Conservation (phyloP, 2,888 invertebrate species). For the Synanthedon vespiformis region DNA sequence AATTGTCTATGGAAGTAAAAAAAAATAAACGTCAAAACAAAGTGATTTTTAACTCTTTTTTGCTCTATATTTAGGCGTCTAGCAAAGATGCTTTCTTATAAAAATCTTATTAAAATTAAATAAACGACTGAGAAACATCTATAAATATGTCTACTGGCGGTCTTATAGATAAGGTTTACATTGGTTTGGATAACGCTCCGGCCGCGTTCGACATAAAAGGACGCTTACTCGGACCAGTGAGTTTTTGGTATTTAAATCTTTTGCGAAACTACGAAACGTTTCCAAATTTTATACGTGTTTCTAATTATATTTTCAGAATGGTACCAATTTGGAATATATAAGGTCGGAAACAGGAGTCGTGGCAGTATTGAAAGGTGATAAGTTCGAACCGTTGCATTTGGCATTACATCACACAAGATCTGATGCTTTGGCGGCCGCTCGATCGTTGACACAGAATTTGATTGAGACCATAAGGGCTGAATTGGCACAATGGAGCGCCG, state of each 20-base stretch:
- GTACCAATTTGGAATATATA: constrained; percentile 81
- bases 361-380: constrained; percentile 77
- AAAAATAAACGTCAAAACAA: no score
- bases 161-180: constrained; percentile 77
- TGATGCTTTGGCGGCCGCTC: constrained; percentile 77
- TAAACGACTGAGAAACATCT: background rate
- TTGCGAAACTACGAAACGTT: background rate
- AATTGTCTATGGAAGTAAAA: no score
- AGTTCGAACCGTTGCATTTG: constrained; percentile 80
- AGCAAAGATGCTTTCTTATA: constrained; percentile 37
- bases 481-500: constrained; percentile 61
- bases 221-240: constrained; percentile 76
- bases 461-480: constrained; percentile 81
- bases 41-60: background rate
- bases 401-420: constrained; percentile 80
- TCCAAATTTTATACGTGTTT: constrained; percentile 1
- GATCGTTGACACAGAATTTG: constrained; percentile 80
- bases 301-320: constrained; percentile 52
- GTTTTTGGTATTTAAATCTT: constrained; percentile 14
- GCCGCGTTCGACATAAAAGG: constrained; percentile 80
- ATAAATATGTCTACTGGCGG: constrained; percentile 48
- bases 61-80: background rate
- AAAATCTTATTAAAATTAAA: constrained; percentile 7
- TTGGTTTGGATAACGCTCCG: constrained; percentile 83
- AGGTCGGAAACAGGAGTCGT: constrained; percentile 82